These are phyloP conservation scores for Mactra quadrangularis DNA, from an alignment of 1,140 invertebrate genomes.

Conservation along the genomic window DNA sequence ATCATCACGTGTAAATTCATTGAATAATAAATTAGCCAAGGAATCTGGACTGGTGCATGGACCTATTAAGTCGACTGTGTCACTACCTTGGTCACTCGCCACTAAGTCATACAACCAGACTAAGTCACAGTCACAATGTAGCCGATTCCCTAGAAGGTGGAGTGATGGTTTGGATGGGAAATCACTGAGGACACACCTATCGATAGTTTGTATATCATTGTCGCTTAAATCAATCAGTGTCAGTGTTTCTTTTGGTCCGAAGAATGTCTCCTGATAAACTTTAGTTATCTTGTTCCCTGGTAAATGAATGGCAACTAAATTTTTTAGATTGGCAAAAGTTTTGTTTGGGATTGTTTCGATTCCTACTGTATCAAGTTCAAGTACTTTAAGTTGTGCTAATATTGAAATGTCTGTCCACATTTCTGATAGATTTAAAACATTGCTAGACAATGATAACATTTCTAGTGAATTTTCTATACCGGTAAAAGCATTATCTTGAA, in stretches of 20 bases:
- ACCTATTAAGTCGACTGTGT: neutral
- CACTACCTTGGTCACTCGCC: constrained; percentile 2
- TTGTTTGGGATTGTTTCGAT: constrained; percentile 66
- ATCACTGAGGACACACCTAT: constrained; percentile 70
- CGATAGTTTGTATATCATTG: constrained; percentile 68
- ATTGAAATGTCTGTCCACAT: constrained; percentile 65
- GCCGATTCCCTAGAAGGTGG: constrained; percentile 63
- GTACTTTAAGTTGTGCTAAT: constrained; percentile 55
- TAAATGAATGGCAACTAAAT: constrained; percentile 63
- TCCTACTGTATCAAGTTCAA: constrained; percentile 58
- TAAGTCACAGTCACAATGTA: constrained; percentile 74
- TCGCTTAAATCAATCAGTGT: constrained; percentile 52
- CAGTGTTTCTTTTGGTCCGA: constrained; percentile 67
- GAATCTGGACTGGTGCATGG: constrained; percentile 16
- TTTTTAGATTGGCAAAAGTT: constrained; percentile 60
- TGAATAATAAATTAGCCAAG: constrained; percentile 15
- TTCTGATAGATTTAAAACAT: constrained; percentile 47
- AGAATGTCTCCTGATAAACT: constrained; percentile 63
- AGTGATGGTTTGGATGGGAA: constrained; percentile 61
- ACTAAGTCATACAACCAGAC: constrained; percentile 69
- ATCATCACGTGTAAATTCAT: constrained; percentile 1
- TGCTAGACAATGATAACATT: constrained; percentile 42
- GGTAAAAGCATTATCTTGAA: constrained; percentile 46
- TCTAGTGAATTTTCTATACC: constrained; percentile 60
- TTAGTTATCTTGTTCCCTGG: constrained; percentile 62